Base-by-base conservation (phyloP, 2,888 invertebrate genomes). In the Lutraria lutraria region DNA sequence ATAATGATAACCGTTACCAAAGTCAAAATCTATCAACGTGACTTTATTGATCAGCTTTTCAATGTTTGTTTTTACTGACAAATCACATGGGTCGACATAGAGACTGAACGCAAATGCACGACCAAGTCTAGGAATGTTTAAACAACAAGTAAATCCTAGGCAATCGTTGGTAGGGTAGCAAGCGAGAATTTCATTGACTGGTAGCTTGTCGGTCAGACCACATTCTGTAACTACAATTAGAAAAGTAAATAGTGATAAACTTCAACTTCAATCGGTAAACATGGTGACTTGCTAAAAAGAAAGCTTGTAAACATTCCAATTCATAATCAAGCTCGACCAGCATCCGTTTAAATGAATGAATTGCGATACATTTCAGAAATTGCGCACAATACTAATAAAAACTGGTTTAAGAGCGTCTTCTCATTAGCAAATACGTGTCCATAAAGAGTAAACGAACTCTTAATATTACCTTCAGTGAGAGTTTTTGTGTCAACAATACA, bases 11-110 rank as follows among this genome's bases (percentile, higher is more conserved):
- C 16, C n/a, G 3, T 72, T 86, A 86, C 86, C 86, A 25, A 81
- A 86, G 34, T 60, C 53, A 52, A 63, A 86, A 21, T n/a, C n/a
- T 16, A 86, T 52, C 52, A 86, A 34, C 6, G 86, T 52, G 10
- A 81, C 43, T 56, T 19, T 15, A 10, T 63, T 25, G 8, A n/a
- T 12, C 2, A 86, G 13, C 21, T 52, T 80, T 60, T 86, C 86
- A 63, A 86, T 86, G 31, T 29, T 43, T 25, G 56, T 25, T 43
- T 6, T 13, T n/a, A 63, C 15, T 0, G 8, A 10, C 12, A 43
- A 16, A 12, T 86, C 63, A 34, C 86, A 86, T 15, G 43, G n/a
- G 25, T 86, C 81, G 12, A 86, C 4, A 25, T 25, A 0, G 8
- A 86, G 15, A 4, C 25, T 8, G 13, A 86, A 54, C 6, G 60